Conservation (phyloP, 2,888 invertebrate genomes). For the Phaonia tiefii region DNA sequence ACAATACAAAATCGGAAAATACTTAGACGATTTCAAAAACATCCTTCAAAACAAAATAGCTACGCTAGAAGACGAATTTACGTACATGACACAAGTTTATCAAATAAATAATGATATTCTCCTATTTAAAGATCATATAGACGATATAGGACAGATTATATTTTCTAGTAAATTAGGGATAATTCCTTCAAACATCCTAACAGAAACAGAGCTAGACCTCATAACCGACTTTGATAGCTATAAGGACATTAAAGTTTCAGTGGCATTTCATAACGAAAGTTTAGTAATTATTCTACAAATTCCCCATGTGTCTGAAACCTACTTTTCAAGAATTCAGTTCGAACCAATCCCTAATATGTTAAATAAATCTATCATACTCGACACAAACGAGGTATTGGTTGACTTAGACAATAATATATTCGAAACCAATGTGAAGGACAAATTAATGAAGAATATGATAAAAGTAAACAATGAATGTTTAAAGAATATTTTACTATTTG, state of each 20-base stretch:
- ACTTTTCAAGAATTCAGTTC: conserved; percentile 38
- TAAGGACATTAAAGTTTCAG: conserved; percentile 36
- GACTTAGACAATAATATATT: conserved; percentile 45
- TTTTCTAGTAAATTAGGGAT: conserved; percentile 53
- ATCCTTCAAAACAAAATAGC: conserved; percentile 53
- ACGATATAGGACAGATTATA: conserved; percentile 55
- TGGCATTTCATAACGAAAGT: conserved; percentile 34
- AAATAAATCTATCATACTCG: conserved; percentile 53
- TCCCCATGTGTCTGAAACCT: conserved; percentile 35
- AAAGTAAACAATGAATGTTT: conserved; percentile 24
- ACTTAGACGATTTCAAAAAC: conserved; percentile 61
- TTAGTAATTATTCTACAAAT: conserved; percentile 45
- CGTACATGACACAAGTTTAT: conserved; percentile 60
- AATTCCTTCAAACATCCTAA: conserved; percentile 35
- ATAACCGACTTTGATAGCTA: conserved; percentile 46
- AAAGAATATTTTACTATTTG: conserved; percentile 28
- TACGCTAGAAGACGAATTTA: conserved; percentile 64
- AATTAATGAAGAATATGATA: conserved; percentile 14
- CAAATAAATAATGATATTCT: conserved; percentile 63
- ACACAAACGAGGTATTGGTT: conserved; percentile 47
- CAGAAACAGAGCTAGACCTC: conserved; percentile 34
- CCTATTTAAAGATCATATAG: conserved; percentile 55
- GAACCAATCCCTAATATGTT: conserved; percentile 51
- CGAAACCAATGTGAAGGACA: conserved; percentile 10
- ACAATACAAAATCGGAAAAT: conserved; percentile 59